Base-by-base conservation (phyloP, 2,113 vertebrate genomes). In the Pipa parva region DNA sequence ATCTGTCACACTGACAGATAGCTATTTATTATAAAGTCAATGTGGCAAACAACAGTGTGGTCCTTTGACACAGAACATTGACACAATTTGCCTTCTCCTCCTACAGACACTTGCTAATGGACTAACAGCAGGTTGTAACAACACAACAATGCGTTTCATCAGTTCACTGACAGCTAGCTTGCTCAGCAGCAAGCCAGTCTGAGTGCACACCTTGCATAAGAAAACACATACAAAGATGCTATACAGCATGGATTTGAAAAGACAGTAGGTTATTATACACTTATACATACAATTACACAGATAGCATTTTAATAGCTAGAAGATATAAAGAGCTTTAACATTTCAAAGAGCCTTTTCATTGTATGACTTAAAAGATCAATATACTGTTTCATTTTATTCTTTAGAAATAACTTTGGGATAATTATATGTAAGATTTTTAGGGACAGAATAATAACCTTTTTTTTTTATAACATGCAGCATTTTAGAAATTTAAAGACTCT, bases 1-100 rank as follows among this genome's bases (percentile, higher is more conserved):
- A 93, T 89, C 92, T 92, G 87, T 95, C 91, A 93, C 89, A 87
- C 84, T 80, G 92, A 90, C 83, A 96, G 92, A 97, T 93, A 93
- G 95, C 92, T 86, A 96, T 95, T 91, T 92, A 92, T 94, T 91
- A 90, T 72, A 77, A 84, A 87, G 88, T 87, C 88, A 89, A 91
- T 88, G 88, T 86, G 92, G 92, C 84, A 82, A 89, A 90, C 88
- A 91, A 91, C 90, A 92, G 90, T 92, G 92, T 95, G 90, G 91
- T 92, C 94, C 84, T 90, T 90, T 92, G 95, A 95, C 93, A 93
- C 92, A 88, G 82, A 87, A 90, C 84, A 88, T 88, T 91, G 92
- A 93, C 92, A 94, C 86, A 81, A 93, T 93, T 93, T 92, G 87
- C 93, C 93, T 92, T 87, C 82, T 83, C 85, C 91, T 92, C 91